phyloP scores from a whole-genome alignment of 2,113 vertebrate genomes.

The Perccottus glenii region DNA sequence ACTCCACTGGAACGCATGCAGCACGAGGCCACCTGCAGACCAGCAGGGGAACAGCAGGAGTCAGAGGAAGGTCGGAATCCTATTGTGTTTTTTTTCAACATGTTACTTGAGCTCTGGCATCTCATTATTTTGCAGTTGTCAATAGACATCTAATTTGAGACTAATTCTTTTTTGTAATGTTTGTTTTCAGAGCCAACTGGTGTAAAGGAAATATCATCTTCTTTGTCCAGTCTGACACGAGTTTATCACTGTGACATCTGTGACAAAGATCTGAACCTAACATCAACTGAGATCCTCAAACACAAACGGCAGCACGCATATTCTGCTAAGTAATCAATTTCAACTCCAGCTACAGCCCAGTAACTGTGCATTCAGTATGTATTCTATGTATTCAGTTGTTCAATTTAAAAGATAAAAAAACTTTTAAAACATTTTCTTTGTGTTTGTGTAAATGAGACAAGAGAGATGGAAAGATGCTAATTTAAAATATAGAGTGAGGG shows the following conservation, averaged over 20 bases:
- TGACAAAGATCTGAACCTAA: slow-evolving; percentile 82
- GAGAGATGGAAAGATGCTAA: slow-evolving; percentile 51
- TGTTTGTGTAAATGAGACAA: slow-evolving; percentile 2
- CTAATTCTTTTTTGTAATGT: not conserved
- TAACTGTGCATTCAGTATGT: not conserved
- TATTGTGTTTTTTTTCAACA: not conserved
- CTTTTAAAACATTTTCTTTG: not conserved
- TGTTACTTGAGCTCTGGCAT: not conserved
- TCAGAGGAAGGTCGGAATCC: slow-evolving; percentile 47
- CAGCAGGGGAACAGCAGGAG: slow-evolving; percentile 68
- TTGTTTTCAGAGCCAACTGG: slow-evolving; percentile 54
- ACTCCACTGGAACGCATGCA: slow-evolving; percentile 89
- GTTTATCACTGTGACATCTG: slow-evolving; percentile 86
- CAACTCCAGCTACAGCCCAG: not conserved
- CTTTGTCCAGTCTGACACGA: slow-evolving; percentile 70
- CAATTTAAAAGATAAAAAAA: not conserved
- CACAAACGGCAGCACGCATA: slow-evolving; percentile 81
- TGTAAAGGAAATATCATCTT: not conserved
- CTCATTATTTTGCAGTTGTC: not conserved
- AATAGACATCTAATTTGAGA: not conserved
- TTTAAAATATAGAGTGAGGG: slow-evolving; percentile 86
- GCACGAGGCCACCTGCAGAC: slow-evolving; percentile 82
- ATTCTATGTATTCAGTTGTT: not conserved
- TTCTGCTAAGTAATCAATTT: slow-evolving; percentile 42
- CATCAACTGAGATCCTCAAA: slow-evolving; percentile 87